phyloP scores from a whole-genome alignment of 2,797 vertebrate genomes.

The Bovichtus diacanthus region DNA sequence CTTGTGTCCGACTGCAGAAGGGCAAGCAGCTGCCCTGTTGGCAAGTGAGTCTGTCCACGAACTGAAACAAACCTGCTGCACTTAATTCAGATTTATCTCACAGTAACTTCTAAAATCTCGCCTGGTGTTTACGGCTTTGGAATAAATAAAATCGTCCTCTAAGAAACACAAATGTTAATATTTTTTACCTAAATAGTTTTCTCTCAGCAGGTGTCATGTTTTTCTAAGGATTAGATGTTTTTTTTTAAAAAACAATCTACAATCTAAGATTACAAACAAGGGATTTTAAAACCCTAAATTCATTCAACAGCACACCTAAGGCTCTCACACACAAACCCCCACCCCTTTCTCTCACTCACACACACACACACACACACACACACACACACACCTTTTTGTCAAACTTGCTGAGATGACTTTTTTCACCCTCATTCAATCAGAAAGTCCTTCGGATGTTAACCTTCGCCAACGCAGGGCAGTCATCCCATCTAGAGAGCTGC shows the following conservation, averaged over 20 bases:
- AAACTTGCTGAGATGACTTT: constrained; percentile 43
- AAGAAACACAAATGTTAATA: neutral
- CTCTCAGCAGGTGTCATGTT: neutral
- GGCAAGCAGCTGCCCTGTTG: constrained; percentile 32
- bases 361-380: neutral
- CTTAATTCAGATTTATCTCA: neutral
- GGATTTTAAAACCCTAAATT: neutral
- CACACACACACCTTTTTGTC: constrained; percentile 16
- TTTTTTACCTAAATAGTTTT: neutral
- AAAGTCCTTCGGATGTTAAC: constrained; percentile 54
- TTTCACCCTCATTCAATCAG: constrained; percentile 34
- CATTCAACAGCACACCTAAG: neutral
- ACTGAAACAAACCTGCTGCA: neutral
- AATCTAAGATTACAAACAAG: neutral
- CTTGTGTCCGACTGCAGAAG: constrained; percentile 47
- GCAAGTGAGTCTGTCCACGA: constrained; percentile 3
- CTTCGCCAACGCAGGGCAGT: constrained; percentile 3
- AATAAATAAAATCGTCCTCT: neutral
- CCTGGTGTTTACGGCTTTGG: neutral
- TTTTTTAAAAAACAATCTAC: neutral
- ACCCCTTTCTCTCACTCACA: neutral
- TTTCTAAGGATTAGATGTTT: neutral
- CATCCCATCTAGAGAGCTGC: constrained; percentile 28
- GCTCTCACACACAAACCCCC: neutral
- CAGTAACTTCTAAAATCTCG: neutral